These are phyloP conservation scores for Chrysogorgia sp. DNA, from an alignment of 92 coral and sea anemone genomes.

Conservation along the genomic window DNA sequence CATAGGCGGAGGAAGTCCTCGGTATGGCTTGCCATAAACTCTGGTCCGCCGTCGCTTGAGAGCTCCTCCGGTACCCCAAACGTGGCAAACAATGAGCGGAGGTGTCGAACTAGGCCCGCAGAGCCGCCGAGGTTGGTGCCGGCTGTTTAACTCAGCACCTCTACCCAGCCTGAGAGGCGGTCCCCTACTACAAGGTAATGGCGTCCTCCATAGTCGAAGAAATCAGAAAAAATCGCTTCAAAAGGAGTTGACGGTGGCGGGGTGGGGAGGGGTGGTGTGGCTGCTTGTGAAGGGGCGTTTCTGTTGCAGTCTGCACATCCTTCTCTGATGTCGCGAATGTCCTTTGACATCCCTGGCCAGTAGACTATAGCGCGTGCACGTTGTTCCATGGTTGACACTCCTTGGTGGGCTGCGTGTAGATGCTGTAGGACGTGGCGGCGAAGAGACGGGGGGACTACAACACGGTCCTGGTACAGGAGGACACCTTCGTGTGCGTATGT, in stretches of 20 bases:
- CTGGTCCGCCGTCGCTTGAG: slow-evolving; percentile 39
- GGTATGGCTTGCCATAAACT: slow-evolving; percentile 41
- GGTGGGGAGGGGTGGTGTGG: slow-evolving; percentile 54
- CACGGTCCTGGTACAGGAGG: slow-evolving; percentile 61
- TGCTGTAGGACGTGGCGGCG: slow-evolving; percentile 55
- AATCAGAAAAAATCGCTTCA: slow-evolving; percentile 68
- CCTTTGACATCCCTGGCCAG: slow-evolving; percentile 49
- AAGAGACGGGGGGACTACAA: slow-evolving; percentile 64
- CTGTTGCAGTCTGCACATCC: slow-evolving; percentile 56
- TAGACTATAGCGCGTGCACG: slow-evolving; percentile 42
- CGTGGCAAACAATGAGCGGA: slow-evolving; percentile 43
- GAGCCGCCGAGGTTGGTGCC: slow-evolving; percentile 48
- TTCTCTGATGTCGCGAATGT: slow-evolving; percentile 53
- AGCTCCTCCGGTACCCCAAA: slow-evolving; percentile 46
- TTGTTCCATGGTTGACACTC: slow-evolving; percentile 62
- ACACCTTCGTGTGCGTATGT: slow-evolving; percentile 61
- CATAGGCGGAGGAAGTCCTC: slow-evolving; percentile 16
- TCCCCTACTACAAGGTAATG: slow-evolving; percentile 72
- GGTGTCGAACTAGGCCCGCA: slow-evolving; percentile 32
- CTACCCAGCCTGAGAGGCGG: slow-evolving; percentile 66
- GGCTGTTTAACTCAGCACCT: slow-evolving; percentile 41
- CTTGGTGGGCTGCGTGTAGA: slow-evolving; percentile 72
- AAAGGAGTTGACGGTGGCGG: slow-evolving; percentile 70
- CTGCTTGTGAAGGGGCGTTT: slow-evolving; percentile 60
- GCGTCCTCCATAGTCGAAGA: slow-evolving; percentile 61